Conservation (phyloP, 2,888 invertebrate species). For the Dasypogon diadema region DNA sequence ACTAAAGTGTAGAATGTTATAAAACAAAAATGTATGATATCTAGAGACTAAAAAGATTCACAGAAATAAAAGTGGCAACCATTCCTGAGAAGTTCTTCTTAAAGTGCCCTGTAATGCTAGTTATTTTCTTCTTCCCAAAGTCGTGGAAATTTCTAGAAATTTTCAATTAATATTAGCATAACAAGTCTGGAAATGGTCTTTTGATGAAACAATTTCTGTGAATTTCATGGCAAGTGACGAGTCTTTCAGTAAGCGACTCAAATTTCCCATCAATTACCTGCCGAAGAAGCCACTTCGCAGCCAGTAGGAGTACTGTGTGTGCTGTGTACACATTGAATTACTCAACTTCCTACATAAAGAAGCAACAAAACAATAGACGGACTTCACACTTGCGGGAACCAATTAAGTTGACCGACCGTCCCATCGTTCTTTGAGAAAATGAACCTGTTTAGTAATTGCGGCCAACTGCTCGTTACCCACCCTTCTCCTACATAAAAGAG, state of each 20-base stretch:
- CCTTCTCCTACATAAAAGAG: no score
- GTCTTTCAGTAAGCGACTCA: neutral
- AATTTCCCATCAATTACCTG: conserved; percentile 18
- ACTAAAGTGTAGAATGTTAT: no score
- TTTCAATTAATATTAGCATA: conserved; percentile 1
- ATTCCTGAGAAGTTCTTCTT: no score
- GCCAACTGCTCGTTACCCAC: no score
- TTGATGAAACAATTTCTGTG: neutral
- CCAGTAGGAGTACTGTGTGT: no score
- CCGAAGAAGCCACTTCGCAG: neutral
- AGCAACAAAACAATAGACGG: neutral
- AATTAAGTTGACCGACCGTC: neutral
- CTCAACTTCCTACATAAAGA: conserved; percentile 12
- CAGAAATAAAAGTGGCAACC: no score
- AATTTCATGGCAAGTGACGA: neutral
- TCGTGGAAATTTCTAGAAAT: neutral
- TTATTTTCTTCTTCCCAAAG: neutral
- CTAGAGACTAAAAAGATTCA: no score
- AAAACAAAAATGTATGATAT: no score
- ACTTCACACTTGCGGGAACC: neutral
- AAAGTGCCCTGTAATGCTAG: no score
- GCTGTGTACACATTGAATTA: neutral
- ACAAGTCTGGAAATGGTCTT: neutral
- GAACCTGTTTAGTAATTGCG: no score
- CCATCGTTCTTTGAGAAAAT: no score